phyloP scores from a whole-genome alignment of 2,113 vertebrate species.

The Amphilophus citrinellus region DNA sequence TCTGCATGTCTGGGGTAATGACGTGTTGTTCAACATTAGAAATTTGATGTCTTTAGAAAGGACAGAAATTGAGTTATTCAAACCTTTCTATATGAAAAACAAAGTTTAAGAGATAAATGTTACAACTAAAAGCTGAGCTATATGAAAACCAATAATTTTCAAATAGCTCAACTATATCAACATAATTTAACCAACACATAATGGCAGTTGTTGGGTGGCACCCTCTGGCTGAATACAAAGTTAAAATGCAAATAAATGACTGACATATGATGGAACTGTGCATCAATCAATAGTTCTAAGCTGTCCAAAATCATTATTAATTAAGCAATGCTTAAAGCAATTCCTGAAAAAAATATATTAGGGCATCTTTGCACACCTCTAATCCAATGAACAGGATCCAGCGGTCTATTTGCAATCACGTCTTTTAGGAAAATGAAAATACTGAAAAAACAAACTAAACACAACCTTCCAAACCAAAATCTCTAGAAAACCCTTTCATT shows the following conservation, averaged over 20 bases:
- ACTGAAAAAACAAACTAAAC: background rate
- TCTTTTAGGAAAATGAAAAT: background rate
- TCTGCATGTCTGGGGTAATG: background rate
- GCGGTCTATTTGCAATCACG: background rate
- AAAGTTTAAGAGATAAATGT: background rate
- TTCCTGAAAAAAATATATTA: background rate
- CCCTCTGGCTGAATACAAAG: background rate
- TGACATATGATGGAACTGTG: background rate
- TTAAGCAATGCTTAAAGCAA: background rate
- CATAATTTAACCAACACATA: background rate
- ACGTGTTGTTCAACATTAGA: background rate
- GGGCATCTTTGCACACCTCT: background rate
- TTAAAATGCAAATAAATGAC: background rate
- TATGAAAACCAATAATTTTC: background rate
- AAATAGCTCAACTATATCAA: background rate
- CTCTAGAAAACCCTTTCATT: constrained; percentile 4
- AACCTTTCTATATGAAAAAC: background rate
- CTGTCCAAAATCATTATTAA: background rate
- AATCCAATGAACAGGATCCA: background rate
- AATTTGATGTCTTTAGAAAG: background rate
- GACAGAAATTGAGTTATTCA: background rate
- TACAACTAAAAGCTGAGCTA: background rate
- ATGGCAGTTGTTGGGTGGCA: background rate
- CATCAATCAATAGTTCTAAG: background rate
- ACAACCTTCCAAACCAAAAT: background rate